These are phyloP conservation scores for Panopea generosa DNA, from an alignment of 2,888 invertebrate species.

Conservation along the genomic window DNA sequence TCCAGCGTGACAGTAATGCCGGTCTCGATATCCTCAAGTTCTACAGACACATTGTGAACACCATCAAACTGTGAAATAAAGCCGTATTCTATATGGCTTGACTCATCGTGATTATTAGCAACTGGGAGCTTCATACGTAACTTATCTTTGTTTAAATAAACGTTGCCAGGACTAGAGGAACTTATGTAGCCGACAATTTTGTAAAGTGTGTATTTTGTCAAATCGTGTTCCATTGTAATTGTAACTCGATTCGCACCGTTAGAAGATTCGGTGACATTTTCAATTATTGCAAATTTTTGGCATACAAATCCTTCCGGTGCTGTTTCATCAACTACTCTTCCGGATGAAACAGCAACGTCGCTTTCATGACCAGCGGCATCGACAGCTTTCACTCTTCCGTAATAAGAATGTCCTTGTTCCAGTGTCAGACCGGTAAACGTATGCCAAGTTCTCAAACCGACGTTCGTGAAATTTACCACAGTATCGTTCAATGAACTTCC, in stretches of 20 bases:
- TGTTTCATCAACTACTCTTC: slow-evolving; percentile 9
- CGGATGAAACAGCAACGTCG: not conserved
- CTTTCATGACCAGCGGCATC: slow-evolving; percentile 24
- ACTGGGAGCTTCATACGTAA: too few relatives aligned
- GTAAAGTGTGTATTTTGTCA: too few relatives aligned
- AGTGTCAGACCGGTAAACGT: slow-evolving; percentile 12
- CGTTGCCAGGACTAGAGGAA: too few relatives aligned
- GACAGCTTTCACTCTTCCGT: slow-evolving; percentile 24
- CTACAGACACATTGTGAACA: not conserved
- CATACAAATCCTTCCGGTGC: slow-evolving; percentile 17
- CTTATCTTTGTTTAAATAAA: too few relatives aligned
- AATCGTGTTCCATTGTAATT: too few relatives aligned
- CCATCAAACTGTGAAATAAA: not conserved
- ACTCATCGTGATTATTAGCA: not conserved
- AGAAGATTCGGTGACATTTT: not conserved
- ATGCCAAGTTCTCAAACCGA: slow-evolving; percentile 14
- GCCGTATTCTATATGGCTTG: not conserved
- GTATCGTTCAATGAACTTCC: too few relatives aligned
- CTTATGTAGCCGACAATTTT: too few relatives aligned
- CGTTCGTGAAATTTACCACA: slow-evolving; percentile 10
- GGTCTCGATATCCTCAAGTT: too few relatives aligned
- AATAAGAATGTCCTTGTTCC: slow-evolving; percentile 26
- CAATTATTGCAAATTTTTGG: not conserved
- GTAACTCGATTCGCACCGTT: too few relatives aligned
- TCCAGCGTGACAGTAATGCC: too few relatives aligned